phyloP scores from a whole-genome alignment of 1,140 invertebrate genomes.

The Vanessa tameamea region DNA sequence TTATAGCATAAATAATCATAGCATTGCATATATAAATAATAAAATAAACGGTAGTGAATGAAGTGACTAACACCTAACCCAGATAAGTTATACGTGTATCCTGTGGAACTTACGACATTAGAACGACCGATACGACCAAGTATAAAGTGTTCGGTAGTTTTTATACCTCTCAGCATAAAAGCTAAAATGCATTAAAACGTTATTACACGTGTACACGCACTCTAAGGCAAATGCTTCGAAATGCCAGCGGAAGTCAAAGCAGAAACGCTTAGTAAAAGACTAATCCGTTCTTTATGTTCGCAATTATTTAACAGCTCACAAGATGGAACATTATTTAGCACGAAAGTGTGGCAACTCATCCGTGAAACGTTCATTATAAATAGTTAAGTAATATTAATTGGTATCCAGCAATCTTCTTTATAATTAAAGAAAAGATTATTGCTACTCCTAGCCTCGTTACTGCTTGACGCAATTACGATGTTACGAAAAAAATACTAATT shows the following conservation, averaged over 20 bases:
- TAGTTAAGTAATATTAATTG: slow-evolving; percentile 74
- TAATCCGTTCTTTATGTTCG: slow-evolving; percentile 6
- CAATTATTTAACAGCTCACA: slow-evolving; percentile 11
- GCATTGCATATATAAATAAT: background rate
- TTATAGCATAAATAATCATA: slow-evolving; percentile 9
- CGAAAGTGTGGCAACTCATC: slow-evolving; percentile 51
- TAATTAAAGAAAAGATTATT: slow-evolving; percentile 61
- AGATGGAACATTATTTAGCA: slow-evolving; percentile 24
- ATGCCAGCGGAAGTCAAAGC: slow-evolving; percentile 41
- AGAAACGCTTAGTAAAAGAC: slow-evolving; percentile 29
- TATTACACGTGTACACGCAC: slow-evolving; percentile 11
- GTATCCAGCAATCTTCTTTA: slow-evolving; percentile 49
- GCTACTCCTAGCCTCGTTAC: slow-evolving; percentile 46
- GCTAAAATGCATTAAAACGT: slow-evolving; percentile 33
- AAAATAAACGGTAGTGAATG: slow-evolving; percentile 3
- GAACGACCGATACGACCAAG: background rate
- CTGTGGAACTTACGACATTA: slow-evolving; percentile 18
- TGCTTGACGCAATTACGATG: slow-evolving; percentile 50
- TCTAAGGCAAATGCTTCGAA: slow-evolving; percentile 24
- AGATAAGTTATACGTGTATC: slow-evolving; percentile 11
- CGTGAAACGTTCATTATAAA: slow-evolving; percentile 65
- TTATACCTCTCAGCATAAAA: slow-evolving; percentile 12
- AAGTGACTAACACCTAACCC: slow-evolving; percentile 12
- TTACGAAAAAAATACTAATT: slow-evolving; percentile 65
- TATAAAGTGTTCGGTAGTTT: slow-evolving; percentile 4